phyloP scores from a whole-genome alignment of 2,797 vertebrate species.

The Anas georgica region DNA sequence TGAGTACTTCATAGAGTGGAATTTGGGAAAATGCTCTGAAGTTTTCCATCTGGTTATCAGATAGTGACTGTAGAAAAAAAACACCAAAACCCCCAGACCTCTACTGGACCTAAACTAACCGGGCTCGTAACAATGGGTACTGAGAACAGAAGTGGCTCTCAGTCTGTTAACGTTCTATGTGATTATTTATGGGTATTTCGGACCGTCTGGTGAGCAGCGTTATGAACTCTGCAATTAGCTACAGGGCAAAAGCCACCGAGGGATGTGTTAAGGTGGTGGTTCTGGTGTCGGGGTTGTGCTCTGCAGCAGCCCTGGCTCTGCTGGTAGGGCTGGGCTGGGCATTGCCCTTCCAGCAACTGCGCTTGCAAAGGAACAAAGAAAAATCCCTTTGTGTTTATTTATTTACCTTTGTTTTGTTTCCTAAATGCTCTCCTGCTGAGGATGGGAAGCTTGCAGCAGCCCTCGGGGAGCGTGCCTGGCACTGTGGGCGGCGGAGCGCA shows the following conservation, averaged over 20 bases:
- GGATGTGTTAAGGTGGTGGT: fast-evolving
- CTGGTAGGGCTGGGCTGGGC: neutral
- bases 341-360: neutral
- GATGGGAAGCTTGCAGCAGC: neutral
- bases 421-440: neutral
- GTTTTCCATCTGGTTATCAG: slow-evolving; percentile 7
- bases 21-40: neutral
- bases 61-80: neutral
- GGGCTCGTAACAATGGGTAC: neutral
- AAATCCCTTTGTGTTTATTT: neutral
- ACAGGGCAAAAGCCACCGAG: neutral
- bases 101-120: neutral
- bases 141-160: neutral
- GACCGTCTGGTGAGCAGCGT: neutral
- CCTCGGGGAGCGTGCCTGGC: fast-evolving
- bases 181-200: neutral
- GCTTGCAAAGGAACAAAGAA: neutral
- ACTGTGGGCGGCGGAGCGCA: fast-evolving
- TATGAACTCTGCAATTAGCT: neutral
- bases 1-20: neutral
- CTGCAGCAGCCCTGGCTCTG: neutral
- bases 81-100: neutral
- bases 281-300: neutral
- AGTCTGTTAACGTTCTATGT: neutral
- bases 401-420: neutral